These are phyloP conservation scores for Pelodiscus sinensis DNA, from an alignment of 2,113 vertebrate species.

Conservation along the genomic window DNA sequence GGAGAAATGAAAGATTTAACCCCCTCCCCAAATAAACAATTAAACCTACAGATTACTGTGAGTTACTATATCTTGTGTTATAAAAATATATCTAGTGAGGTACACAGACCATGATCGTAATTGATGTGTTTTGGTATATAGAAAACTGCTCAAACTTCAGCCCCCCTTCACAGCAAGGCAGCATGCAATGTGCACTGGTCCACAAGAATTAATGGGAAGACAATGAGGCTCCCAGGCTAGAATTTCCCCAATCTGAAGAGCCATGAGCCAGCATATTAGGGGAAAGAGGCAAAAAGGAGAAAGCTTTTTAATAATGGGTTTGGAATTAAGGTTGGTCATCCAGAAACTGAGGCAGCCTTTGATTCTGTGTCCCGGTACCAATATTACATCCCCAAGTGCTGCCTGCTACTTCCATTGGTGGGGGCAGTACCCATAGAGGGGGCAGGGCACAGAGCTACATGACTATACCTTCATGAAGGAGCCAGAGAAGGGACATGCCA, in stretches of 20 bases:
- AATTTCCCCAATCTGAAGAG: background rate
- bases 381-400: too few relatives aligned
- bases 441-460: too few relatives aligned
- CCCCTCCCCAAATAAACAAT: background rate
- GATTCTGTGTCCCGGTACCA: too few relatives aligned
- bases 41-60: background rate
- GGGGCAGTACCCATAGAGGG: too few relatives aligned
- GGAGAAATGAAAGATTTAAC: background rate
- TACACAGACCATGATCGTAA: background rate
- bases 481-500: too few relatives aligned
- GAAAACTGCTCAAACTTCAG: background rate
- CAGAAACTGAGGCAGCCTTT: background rate
- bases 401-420: too few relatives aligned
- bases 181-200: background rate
- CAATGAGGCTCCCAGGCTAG: background rate
- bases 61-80: background rate
- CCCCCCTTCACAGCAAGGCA: background rate
- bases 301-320: background rate
- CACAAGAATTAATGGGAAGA: background rate
- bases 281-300: background rate
- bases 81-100: background rate
- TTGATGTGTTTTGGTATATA: background rate
- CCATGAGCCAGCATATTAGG: background rate
- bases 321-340: background rate
- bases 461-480: too few relatives aligned